phyloP scores from a whole-genome alignment of 2,888 invertebrate species.

The Agonopterix alstromeriana region DNA sequence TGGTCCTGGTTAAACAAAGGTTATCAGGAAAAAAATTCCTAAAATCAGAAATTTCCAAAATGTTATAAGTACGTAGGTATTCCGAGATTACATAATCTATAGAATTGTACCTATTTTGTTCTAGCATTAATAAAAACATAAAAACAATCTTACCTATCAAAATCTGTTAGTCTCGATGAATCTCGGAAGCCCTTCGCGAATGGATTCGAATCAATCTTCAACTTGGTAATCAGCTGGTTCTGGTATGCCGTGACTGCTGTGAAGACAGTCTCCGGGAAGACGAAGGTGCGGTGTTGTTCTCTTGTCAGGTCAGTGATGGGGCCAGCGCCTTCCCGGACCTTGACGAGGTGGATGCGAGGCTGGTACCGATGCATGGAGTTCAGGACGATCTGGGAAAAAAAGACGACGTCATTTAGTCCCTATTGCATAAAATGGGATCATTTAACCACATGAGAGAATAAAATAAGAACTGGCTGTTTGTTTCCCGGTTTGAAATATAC shows the following conservation, averaged over 20 bases:
- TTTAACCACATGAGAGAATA: too few relatives aligned
- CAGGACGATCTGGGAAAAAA: constrained; percentile 90
- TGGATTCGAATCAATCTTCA: constrained; percentile 99
- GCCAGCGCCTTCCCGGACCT: constrained; percentile 76
- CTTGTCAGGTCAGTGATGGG: constrained; percentile 91
- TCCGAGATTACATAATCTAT: too few relatives aligned
- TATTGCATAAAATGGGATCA: too few relatives aligned
- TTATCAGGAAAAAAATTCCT: too few relatives aligned
- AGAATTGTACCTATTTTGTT: too few relatives aligned
- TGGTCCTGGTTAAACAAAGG: too few relatives aligned
- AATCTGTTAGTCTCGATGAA: constrained; percentile 94
- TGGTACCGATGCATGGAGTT: constrained; percentile 99
- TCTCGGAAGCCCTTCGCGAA: constrained; percentile 99
- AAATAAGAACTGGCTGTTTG: too few relatives aligned
- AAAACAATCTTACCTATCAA: constrained; percentile 82
- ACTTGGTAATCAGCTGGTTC: constrained; percentile 98
- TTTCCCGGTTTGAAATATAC: too few relatives aligned
- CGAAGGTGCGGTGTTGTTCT: constrained; percentile 95
- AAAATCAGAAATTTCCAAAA: too few relatives aligned
- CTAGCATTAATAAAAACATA: too few relatives aligned
- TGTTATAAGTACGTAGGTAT: too few relatives aligned
- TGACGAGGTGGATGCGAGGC: constrained; percentile 97
- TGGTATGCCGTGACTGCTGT: constrained; percentile 99
- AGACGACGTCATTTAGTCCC: background rate
- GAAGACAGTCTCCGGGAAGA: constrained; percentile 98